phyloP scores from a whole-genome alignment of 1,140 invertebrate species.

The Trissolcus basalis region DNA sequence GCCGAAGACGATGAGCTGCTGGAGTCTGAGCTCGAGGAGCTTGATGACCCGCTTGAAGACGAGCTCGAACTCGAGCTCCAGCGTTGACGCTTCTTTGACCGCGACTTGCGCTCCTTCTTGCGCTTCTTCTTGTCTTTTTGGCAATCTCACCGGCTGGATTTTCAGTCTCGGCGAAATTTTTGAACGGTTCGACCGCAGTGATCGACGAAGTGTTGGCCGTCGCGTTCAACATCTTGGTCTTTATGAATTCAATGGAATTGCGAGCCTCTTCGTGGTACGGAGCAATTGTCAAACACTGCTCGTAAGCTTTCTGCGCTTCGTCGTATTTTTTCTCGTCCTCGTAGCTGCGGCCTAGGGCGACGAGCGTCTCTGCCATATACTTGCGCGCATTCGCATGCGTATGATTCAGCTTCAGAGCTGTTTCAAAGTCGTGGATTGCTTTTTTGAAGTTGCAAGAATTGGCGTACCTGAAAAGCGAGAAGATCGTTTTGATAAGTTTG shows the following conservation, averaged over 20 bases:
- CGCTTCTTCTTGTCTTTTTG: conserved; percentile 86
- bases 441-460: conserved; percentile 95
- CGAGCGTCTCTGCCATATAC: conserved; percentile 94
- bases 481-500: background rate
- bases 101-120: conserved; percentile 82
- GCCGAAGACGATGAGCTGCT: conserved; percentile 78
- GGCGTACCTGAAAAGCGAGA: conserved; percentile 81
- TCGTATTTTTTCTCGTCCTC: conserved; percentile 89
- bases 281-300: conserved; percentile 86
- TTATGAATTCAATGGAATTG: conserved; percentile 86
- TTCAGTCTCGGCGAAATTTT: conserved; percentile 67
- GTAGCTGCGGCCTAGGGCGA: conserved; percentile 88
- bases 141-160: conserved; percentile 70
- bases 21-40: conserved; percentile 76
- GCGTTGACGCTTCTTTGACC: conserved; percentile 82
- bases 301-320: conserved; percentile 90
- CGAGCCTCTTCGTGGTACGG: conserved; percentile 90
- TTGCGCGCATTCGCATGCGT: conserved; percentile 95
- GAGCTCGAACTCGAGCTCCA: conserved; percentile 80
- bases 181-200: conserved; percentile 71
- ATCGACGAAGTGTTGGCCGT: conserved; percentile 55
- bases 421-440: conserved; percentile 96
- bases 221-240: conserved; percentile 77
- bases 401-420: conserved; percentile 89
- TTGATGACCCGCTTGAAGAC: conserved; percentile 80